Base-by-base conservation (phyloP, 23 tunicate species). In the Halocynthia roretzi region DNA sequence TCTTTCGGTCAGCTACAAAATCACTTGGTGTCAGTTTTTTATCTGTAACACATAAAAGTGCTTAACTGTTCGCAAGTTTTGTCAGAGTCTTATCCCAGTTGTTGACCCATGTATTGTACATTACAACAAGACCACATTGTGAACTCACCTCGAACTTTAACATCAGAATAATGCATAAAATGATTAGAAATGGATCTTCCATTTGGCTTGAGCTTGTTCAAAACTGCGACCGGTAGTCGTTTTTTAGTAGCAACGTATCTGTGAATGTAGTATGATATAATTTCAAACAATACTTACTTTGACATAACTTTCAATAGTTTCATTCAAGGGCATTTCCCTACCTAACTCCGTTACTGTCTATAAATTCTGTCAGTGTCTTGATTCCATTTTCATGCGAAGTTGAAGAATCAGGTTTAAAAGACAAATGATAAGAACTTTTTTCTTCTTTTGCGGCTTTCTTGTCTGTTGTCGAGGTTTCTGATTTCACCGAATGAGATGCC, bases 111-210 rank as follows among this genome's bases (percentile, higher is more conserved):
- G n/a, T 31, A 31, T 31, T 0, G 44, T 4, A 0, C 4, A 31
- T 0, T 31, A 31, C 4, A 4, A 31, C 4, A 31, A 31, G 44
- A 31, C 44, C 44, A 0, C 44, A 31, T 31, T 31, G 44, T 31
- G 44, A 31, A 31, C 71, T 53, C 70, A 90, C 97, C 90, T 90
- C 85, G 85, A 0, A 81, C 90, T 77, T 83, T 84, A 51, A 90
- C 86, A 71, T 90, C 97, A 18, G 89, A 80, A 66, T 85, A 81
- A 77, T 85, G 90, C 52, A 77, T 77, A 77, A 85, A 90, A 72
- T 90, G 97, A 71, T 90, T 90, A 53, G 20, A 58, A 19, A 85
- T 72, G 44, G 90, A 49, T 68, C 85, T 68, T 50, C 65, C 51
- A 53, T 53, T 52, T 15, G 54, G 78, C 51, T 83, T 53, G 51